These are phyloP conservation scores for Hystrix cristata DNA, from an alignment of 2,113 vertebrate genomes.

Conservation along the genomic window DNA sequence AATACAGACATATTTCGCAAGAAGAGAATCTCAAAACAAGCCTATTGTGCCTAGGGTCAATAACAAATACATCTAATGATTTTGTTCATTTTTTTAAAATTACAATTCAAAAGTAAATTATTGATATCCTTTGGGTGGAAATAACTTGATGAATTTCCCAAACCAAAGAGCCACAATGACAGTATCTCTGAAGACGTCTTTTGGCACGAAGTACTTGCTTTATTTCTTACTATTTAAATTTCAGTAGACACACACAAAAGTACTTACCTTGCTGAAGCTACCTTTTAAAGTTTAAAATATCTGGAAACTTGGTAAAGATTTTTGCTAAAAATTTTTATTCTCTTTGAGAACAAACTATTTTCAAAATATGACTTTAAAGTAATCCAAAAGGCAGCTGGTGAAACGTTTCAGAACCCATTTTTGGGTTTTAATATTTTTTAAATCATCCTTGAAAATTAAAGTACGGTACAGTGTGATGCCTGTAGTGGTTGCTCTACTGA, in stretches of 20 bases:
- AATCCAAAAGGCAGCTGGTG: background rate
- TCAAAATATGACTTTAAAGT: constrained; percentile 43
- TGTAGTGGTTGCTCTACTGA: background rate
- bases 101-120: background rate
- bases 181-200: background rate
- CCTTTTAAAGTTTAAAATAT: background rate
- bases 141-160: background rate
- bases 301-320: background rate
- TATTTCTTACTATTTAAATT: constrained; percentile 8
- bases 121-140: background rate
- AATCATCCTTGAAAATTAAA: constrained; percentile 2
- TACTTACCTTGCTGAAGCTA: background rate
- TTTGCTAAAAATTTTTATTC: background rate
- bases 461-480: background rate
- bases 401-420: constrained; percentile 34
- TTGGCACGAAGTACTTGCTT: background rate
- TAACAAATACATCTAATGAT: background rate
- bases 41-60: background rate
- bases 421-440: constrained; percentile 44
- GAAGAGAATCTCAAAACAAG: background rate
- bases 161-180: background rate
- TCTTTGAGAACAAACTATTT: background rate
- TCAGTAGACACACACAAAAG: background rate
- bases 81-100: background rate
- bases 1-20: background rate